Conservation (phyloP, 2,888 invertebrate species). For the Brachycybe producta region DNA sequence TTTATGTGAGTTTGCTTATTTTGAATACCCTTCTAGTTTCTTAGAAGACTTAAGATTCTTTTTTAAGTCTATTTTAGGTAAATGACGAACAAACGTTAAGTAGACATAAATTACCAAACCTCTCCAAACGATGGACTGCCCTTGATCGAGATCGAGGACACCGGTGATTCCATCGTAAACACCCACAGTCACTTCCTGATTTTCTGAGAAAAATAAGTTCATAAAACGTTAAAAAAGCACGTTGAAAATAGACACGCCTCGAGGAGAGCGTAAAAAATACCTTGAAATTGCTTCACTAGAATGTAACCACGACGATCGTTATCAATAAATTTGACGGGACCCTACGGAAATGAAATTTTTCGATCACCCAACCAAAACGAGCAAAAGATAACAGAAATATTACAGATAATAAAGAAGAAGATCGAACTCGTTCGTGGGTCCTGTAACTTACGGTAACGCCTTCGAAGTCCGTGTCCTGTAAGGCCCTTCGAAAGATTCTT, state of each 20-base stretch:
- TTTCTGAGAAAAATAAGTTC: conserved; percentile 26
- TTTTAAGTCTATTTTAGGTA: too few species aligned
- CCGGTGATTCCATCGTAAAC: conserved; percentile 50
- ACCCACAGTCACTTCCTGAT: conserved; percentile 68
- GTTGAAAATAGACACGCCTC: too few species aligned
- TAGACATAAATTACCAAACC: conserved; percentile 21
- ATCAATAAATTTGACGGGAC: conserved; percentile 80
- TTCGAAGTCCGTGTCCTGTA: conserved; percentile 84
- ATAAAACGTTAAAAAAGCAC: not conserved
- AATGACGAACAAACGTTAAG: too few species aligned
- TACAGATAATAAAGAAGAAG: too few species aligned
- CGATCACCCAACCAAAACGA: too few species aligned
- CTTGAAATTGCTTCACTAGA: conserved; percentile 82
- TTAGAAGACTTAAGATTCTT: too few species aligned
- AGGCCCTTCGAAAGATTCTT: conserved; percentile 45
- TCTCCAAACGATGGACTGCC: conserved; percentile 42
- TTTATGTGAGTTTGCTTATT: too few species aligned
- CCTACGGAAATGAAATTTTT: conserved; percentile 45
- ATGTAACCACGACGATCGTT: conserved; percentile 93
- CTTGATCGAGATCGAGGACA: conserved; percentile 57
- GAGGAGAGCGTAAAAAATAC: too few species aligned
- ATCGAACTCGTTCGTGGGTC: too few species aligned
- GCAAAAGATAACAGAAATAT: too few species aligned
- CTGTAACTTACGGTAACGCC: conserved; percentile 68
- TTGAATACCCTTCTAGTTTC: too few species aligned